phyloP scores from a whole-genome alignment of 2,113 vertebrate genomes.

The Xenopus laevis region DNA sequence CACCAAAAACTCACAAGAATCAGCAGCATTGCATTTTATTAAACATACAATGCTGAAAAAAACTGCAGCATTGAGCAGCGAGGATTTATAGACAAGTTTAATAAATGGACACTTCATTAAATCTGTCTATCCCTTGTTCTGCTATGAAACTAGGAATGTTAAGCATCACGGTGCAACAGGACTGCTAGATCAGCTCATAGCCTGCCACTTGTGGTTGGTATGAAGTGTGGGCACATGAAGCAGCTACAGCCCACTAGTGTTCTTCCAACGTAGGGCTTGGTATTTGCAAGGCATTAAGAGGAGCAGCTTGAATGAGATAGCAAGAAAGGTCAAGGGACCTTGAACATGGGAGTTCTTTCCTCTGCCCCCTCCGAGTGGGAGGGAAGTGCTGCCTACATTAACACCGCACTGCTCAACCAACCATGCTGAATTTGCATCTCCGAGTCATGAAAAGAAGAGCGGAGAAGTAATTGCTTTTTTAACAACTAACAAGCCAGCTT shows the following conservation, averaged over 20 bases:
- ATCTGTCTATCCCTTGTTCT: not conserved
- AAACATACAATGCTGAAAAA: too few species aligned
- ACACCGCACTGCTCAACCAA: slow-evolving; percentile 35
- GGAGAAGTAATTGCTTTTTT: not conserved
- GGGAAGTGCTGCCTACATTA: slow-evolving; percentile 42
- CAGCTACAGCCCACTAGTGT: slow-evolving; percentile 13
- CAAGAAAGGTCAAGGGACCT: slow-evolving; percentile 38
- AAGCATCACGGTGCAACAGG: too few species aligned
- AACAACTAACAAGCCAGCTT: too few species aligned
- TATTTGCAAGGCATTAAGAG: not conserved
- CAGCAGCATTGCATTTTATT: too few species aligned
- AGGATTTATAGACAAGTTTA: too few species aligned
- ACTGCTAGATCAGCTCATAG: not conserved
- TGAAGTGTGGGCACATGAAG: not conserved
- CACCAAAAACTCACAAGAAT: too few species aligned
- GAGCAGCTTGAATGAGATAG: slow-evolving; percentile 14
- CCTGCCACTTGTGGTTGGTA: not conserved
- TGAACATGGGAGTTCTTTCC: slow-evolving; percentile 5
- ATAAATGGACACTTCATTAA: not conserved
- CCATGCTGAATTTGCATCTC: slow-evolving; percentile 43
- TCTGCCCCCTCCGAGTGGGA: slow-evolving; percentile 36
- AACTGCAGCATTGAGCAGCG: too few species aligned
- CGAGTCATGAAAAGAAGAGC: slow-evolving; percentile 14
- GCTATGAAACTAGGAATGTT: not conserved
- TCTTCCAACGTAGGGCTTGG: not conserved